Evolutionary conservation across 64 coral and sea anemone genomes (phyloP), one percentile per base, ranked within the genome.

Genomic region (Montipora foliosa): DNA sequence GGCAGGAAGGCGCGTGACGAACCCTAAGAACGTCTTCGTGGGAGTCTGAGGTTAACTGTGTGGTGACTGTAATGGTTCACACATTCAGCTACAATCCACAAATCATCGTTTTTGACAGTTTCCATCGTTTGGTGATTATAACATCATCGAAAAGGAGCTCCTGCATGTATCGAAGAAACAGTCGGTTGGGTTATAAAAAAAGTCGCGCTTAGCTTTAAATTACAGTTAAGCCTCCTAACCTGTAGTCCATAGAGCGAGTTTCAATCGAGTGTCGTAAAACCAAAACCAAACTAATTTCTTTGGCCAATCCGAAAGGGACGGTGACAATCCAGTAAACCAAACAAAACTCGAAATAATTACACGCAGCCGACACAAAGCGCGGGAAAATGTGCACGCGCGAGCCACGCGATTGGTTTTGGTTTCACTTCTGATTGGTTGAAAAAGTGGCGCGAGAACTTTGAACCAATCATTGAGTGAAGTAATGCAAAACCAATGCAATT

Each of bases 61-160:
- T 66, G 61, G 61, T 66, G 61, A 66, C 61, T 66, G 61, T 66
- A 66, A 66, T 66, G 61, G 61, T 66, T 66, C 61, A 66, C 61
- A 66, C 61, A 66, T 66, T 66, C 61, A 66, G 2, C 61, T 66
- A 66, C 61, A 66, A 12, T 66, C 61, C 2, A 66, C 2, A 66
- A 66, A 66, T 66, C 61, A 66, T 66, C 61, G 61, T 66, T 66
- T 66, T 66, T 66, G 61, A 66, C 61, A 66, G 61, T 66, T 66
- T 66, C 2, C 61, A 66, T 66, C 61, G 61, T 66, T 66, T 66
- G 61, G 61, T 66, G 61, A 66, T 5, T 66, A 66, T 66, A 66
- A 66, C 61, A 66, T 66, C 61, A 66, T 66, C 61, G 61, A 66
- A 66, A 2, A 66, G 61, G 61, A 66, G 61, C 61, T 66, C 61